Conservation (phyloP, 2,113 vertebrate species). For the Zosterops japonicus region DNA sequence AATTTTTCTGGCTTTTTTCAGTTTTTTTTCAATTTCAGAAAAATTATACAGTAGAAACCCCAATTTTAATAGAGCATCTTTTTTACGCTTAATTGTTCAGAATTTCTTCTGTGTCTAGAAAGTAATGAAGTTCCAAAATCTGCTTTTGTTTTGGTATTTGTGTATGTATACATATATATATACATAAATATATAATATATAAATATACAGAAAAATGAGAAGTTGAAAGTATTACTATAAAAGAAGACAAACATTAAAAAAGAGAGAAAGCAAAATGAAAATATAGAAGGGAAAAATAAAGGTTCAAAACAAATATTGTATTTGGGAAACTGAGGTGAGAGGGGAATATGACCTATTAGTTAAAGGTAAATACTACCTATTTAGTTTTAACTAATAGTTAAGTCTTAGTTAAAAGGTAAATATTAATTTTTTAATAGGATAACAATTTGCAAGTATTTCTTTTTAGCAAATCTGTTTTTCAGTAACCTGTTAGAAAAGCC, state of each 20-base stretch:
- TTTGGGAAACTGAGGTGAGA: fast-evolving
- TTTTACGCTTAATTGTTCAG: not conserved
- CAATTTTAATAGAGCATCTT: not conserved
- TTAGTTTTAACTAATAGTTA: not conserved
- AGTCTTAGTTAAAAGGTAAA: not conserved
- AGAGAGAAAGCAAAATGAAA: fast-evolving
- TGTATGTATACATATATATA: not conserved
- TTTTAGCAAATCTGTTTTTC: not conserved
- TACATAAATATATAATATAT: not conserved
- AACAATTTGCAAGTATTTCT: fast-evolving
- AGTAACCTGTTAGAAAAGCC: not conserved
- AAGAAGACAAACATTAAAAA: not conserved
- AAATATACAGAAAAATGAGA: not conserved
- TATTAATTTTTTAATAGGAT: not conserved
- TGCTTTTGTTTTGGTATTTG: not conserved
- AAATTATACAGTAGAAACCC: fast-evolving
- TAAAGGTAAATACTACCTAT: not conserved
- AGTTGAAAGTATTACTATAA: not conserved
- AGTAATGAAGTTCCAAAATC: not conserved
- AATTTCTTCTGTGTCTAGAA: not conserved
- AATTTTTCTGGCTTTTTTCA: fast-evolving
- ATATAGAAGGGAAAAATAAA: not conserved
- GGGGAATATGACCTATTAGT: not conserved
- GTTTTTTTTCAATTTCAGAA: not conserved
- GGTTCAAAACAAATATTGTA: fast-evolving